A percentile compares a stretch with the other conserved stretches of the same genome.
phyloP scores from a whole-genome alignment of 2,113 vertebrate species.

The Salminus brasiliensis region DNA sequence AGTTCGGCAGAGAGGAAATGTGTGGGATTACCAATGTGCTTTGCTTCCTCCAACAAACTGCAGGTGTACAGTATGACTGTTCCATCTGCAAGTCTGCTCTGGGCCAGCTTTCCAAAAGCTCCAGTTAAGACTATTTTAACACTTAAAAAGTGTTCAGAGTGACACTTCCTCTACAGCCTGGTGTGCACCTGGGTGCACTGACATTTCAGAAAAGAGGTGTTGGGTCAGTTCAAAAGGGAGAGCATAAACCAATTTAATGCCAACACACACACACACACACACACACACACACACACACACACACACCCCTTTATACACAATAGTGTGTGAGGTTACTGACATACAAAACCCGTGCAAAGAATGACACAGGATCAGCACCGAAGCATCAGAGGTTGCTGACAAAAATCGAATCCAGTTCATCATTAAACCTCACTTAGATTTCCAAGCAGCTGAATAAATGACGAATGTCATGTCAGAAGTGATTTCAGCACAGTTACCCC shows the following conservation, averaged over 20 bases:
- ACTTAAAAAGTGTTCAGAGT: neutral
- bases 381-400: neutral
- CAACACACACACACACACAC: too few species aligned
- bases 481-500: slow-evolving; percentile 27
- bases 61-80: slow-evolving; percentile 42
- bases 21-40: slow-evolving; percentile 47
- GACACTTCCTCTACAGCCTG: neutral
- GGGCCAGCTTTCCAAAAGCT: neutral
- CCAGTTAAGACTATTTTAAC: neutral
- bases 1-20: slow-evolving; percentile 45
- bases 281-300: too few species aligned
- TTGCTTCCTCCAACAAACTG: slow-evolving; percentile 48
- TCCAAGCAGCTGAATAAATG: neutral
- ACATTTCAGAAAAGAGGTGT: neutral
- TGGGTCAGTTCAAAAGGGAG: neutral
- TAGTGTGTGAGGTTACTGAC: neutral
- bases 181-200: neutral
- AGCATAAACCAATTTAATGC: neutral
- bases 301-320: neutral
- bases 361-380: neutral
- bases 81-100: slow-evolving; percentile 39
- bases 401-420: neutral
- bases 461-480: neutral
- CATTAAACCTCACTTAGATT: neutral
- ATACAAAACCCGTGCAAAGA: neutral